Conservation (phyloP, 2,888 invertebrate genomes). For the Trichopria drosophilae region DNA sequence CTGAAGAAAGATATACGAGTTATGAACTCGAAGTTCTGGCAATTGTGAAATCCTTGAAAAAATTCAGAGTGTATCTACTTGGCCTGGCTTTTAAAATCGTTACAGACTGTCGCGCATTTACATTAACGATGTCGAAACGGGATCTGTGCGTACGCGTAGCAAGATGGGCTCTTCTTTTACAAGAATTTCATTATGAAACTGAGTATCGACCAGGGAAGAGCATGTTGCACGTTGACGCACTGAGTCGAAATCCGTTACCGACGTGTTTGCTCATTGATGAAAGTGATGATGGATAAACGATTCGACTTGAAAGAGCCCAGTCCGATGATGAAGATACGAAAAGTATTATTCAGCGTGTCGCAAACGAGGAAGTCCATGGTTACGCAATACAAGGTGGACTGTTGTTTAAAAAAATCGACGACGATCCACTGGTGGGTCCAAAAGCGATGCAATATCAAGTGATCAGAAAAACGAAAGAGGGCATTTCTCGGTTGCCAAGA, state of each 20-base stretch:
- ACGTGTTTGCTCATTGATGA: constrained; percentile 15
- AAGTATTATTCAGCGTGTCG: constrained; percentile 11
- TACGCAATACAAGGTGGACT: constrained; percentile 12
- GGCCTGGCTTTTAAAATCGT: no score
- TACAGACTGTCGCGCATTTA: no score
- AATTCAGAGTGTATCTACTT: constrained; percentile 37
- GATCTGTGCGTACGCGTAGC: no score
- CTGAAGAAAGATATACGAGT: no score
- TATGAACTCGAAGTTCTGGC: constrained; percentile 37
- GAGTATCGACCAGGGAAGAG: constrained; percentile 34
- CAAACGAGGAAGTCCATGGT: constrained; percentile 9
- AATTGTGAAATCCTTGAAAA: constrained; percentile 33
- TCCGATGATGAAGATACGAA: constrained; percentile 12
- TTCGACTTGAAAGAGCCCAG: constrained; percentile 21
- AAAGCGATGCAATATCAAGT: constrained; percentile 24
- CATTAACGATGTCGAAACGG: no score
- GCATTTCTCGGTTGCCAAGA: constrained; percentile 29
- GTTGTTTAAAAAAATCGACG: no score
- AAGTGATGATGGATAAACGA: constrained; percentile 20
- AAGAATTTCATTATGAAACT: constrained; percentile 36
- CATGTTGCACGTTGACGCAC: constrained; percentile 40
- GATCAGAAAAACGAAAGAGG: constrained; percentile 29
- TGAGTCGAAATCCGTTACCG: constrained; percentile 32
- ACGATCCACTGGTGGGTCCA: constrained; percentile 29
- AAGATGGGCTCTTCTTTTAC: constrained; percentile 30